Conservation (phyloP, 2,888 invertebrate genomes). For the Noctuana brunneofusca region DNA sequence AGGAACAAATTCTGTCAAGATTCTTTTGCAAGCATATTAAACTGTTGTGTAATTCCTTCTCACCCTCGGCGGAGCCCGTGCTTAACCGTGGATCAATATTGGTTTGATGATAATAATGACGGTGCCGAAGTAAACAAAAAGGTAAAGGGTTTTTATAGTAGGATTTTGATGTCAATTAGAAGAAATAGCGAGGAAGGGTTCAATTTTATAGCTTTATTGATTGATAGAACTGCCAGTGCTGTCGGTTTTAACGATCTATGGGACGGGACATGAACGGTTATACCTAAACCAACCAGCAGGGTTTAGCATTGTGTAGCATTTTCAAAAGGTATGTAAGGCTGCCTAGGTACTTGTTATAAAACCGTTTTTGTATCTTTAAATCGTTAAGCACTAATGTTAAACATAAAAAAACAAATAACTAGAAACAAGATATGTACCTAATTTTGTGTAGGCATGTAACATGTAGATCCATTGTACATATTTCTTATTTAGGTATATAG, state of each 20-base stretch:
- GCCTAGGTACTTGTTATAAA: no score
- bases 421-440: no score
- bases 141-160: background rate
- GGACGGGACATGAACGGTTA: constrained; percentile 6
- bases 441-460: no score
- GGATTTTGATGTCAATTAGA: constrained; percentile 30
- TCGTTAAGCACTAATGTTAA: no score
- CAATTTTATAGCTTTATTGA: constrained; percentile 32
- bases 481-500: no score
- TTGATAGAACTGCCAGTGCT: constrained; percentile 23
- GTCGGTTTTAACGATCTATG: constrained; percentile 24
- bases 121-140: constrained; percentile 6
- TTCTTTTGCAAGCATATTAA: no score
- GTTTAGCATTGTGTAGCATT: background rate
- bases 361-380: no score
- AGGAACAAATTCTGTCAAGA: no score
- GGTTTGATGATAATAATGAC: background rate
- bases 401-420: no score
- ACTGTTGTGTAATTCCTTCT: background rate
- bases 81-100: background rate
- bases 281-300: background rate
- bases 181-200: constrained; percentile 30
- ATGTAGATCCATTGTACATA: no score
- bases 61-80: background rate
- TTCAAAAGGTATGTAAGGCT: background rate